Percentiles rank a stretch among this genome's conserved stretches.
Evolutionary conservation across 2,888 invertebrate species (phyloP).

Genomic region (Amiota communis): DNA sequence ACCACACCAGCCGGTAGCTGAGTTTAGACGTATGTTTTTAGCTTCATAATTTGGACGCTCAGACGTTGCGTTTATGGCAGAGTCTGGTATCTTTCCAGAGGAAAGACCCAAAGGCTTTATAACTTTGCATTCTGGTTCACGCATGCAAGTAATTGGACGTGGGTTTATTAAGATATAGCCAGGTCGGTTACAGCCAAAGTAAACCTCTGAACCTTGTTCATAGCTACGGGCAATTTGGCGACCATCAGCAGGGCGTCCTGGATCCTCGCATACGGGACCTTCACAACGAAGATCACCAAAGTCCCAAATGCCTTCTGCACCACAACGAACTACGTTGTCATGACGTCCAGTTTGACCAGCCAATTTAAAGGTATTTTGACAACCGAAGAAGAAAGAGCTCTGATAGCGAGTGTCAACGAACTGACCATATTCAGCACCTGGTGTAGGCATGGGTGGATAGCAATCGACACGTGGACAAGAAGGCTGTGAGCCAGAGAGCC

Average conservation of each 20-base stretch:
- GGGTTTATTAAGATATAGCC: conserved; percentile 95
- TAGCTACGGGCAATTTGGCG: conserved; percentile 87
- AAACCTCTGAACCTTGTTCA: conserved; percentile 91
- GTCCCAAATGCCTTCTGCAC: conserved; percentile 96
- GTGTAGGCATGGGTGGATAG: conserved; percentile 91
- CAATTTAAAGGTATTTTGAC: conserved; percentile 94
- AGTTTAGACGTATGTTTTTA: conserved; percentile 89
- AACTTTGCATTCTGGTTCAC: conserved; percentile 95
- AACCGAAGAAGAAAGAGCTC: conserved; percentile 95
- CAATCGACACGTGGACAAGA: conserved; percentile 92
- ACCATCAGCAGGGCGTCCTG: conserved; percentile 94
- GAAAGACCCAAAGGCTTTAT: conserved; percentile 92
- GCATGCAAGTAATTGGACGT: conserved; percentile 89
- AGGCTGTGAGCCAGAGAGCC: conserved; percentile 90
- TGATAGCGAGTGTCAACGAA: conserved; percentile 91
- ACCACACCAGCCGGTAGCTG: conserved; percentile 97
- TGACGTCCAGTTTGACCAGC: conserved; percentile 93
- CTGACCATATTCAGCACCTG: conserved; percentile 94
- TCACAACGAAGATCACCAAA: conserved; percentile 95
- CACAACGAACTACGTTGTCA: conserved; percentile 93
- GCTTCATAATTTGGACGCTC: conserved; percentile 95
- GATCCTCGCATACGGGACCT: conserved; percentile 97
- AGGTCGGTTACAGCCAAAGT: conserved; percentile 90
- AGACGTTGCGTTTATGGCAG: conserved; percentile 95
- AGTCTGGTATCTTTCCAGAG: conserved; percentile 93